These are phyloP conservation scores for Itoplectis maculator DNA, from an alignment of 2,888 invertebrate species.

Conservation along the genomic window DNA sequence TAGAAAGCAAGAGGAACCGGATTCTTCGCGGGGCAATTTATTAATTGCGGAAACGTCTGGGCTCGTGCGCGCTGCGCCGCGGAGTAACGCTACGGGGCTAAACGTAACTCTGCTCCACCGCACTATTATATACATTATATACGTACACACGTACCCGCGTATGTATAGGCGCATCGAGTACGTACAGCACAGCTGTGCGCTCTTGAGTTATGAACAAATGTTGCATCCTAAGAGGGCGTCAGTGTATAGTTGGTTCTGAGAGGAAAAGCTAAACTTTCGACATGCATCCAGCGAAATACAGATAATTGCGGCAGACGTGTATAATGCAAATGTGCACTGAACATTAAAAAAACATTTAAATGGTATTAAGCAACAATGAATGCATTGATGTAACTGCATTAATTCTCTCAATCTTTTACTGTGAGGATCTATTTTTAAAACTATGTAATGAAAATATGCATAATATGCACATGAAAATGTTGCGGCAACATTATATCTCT, in stretches of 20 bases:
- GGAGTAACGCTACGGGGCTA: constrained; percentile 35
- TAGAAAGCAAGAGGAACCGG: constrained; percentile 80
- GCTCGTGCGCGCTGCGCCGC: constrained; percentile 54
- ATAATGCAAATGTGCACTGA: background rate
- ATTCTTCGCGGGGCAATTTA: constrained; percentile 74
- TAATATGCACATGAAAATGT: background rate
- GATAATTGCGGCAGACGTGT: background rate
- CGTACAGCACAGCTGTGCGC: background rate
- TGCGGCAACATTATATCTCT: background rate
- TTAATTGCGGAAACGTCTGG: constrained; percentile 78
- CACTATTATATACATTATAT: constrained; percentile 37
- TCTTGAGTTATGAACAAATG: constrained; percentile 9
- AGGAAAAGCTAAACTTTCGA: background rate
- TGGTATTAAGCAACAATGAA: background rate
- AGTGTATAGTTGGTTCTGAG: background rate
- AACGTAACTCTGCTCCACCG: constrained; percentile 42
- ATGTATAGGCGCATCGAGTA: constrained; percentile 6
- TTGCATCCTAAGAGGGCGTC: background rate
- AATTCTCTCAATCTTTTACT: background rate
- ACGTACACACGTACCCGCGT: background rate
- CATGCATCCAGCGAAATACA: background rate
- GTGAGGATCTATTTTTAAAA: background rate
- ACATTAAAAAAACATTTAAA: background rate
- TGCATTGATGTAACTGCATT: too few species aligned
- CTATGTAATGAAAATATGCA: background rate